Percentiles rank a stretch among this genome's conserved stretches.
Conservation (phyloP, 2,888 invertebrate genomes). For the Euzetes globulus region DNA sequence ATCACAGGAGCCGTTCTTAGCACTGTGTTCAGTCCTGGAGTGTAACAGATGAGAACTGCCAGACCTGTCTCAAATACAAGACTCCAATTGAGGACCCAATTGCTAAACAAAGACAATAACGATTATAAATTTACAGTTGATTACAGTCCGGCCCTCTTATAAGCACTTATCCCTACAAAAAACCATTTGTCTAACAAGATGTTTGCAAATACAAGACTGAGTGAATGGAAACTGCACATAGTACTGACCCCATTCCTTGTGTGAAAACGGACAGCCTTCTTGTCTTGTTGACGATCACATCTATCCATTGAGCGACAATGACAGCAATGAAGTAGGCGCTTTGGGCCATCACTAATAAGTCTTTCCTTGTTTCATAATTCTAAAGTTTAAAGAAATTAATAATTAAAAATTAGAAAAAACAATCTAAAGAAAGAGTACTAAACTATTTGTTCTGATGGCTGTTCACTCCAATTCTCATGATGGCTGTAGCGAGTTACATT, state of each 20-base stretch:
- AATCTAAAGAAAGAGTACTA: too few species aligned
- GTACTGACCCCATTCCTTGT: slow-evolving; percentile 49
- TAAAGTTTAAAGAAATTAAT: slow-evolving; percentile 43
- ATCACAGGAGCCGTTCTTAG: background rate
- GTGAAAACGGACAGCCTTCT: slow-evolving; percentile 50
- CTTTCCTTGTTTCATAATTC: slow-evolving; percentile 46
- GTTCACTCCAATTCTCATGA: slow-evolving; percentile 40
- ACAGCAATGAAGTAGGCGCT: slow-evolving; percentile 51
- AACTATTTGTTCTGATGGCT: too few species aligned
- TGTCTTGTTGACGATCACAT: slow-evolving; percentile 51
- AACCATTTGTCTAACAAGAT: too few species aligned
- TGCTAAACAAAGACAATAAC: too few species aligned
- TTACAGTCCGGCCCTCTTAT: too few species aligned
- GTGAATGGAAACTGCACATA: too few species aligned
- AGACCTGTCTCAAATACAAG: slow-evolving; percentile 86
- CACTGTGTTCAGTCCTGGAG: slow-evolving; percentile 82
- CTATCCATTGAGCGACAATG: slow-evolving; percentile 51
- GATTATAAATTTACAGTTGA: too few species aligned
- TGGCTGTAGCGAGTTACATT: slow-evolving; percentile 42
- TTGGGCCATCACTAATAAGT: slow-evolving; percentile 50
- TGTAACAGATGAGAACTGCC: slow-evolving; percentile 91
- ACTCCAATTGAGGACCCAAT: slow-evolving; percentile 95
- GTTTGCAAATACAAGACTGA: too few species aligned
- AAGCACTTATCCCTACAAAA: too few species aligned
- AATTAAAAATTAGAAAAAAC: too few species aligned